A percentile compares a stretch with the other conserved stretches of the same genome.
Evolutionary conservation across 1,140 invertebrate species (phyloP).

Genomic region (Trypoxylus dichotomus): DNA sequence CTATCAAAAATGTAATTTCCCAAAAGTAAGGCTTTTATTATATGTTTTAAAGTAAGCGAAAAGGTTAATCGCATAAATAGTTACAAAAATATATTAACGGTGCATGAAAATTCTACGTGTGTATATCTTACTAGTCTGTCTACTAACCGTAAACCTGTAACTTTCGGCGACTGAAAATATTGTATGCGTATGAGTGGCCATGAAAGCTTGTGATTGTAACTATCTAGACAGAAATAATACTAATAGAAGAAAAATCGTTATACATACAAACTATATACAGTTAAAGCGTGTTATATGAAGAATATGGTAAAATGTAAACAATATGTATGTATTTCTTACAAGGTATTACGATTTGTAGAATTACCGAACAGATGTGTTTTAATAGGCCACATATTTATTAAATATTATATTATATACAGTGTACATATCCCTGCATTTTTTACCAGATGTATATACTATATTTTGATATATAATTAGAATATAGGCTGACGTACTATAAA

Average conservation of each 20-base stretch:
- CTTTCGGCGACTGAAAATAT: too few relatives aligned
- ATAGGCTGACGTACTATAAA: conserved; percentile 24
- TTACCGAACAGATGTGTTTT: neutral
- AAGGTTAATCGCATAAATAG: too few relatives aligned
- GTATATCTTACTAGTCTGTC: too few relatives aligned
- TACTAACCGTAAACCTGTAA: too few relatives aligned
- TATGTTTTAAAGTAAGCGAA: too few relatives aligned
- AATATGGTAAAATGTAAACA: neutral
- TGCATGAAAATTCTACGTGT: too few relatives aligned
- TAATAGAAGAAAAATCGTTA: neutral
- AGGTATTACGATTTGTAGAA: neutral
- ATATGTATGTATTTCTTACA: neutral
- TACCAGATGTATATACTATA: conserved; percentile 26
- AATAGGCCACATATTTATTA: neutral
- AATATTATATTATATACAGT: neutral
- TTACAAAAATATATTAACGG: too few relatives aligned
- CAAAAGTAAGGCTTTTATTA: too few relatives aligned
- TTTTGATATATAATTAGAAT: conserved; percentile 14
- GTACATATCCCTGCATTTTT: conserved; percentile 24
- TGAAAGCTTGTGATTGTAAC: too few relatives aligned
- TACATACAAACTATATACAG: neutral
- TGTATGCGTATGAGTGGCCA: too few relatives aligned
- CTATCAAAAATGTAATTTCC: too few relatives aligned
- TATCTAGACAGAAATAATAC: too few relatives aligned
- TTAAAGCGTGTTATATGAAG: neutral